Conservation (phyloP, 2,797 vertebrate genomes). For the Coregonus sp. region DNA sequence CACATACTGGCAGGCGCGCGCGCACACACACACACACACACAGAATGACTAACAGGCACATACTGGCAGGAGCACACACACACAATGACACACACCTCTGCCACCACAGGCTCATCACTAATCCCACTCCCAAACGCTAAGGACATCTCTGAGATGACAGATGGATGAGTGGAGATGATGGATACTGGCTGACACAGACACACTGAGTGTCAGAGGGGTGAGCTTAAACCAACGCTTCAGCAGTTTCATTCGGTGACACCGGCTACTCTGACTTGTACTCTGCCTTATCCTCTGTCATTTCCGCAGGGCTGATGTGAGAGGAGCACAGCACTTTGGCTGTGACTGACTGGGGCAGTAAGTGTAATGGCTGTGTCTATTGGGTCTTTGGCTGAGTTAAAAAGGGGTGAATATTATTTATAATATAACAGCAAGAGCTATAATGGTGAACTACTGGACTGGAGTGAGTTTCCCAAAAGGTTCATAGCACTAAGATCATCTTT, state of each 20-base stretch:
- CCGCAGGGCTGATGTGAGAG: neutral
- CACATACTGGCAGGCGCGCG: neutral
- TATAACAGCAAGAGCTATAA: too few species aligned
- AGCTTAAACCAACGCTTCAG: slow-evolving; percentile 9
- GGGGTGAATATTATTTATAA: too few species aligned
- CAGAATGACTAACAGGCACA: neutral
- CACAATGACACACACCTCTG: neutral
- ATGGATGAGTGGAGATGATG: slow-evolving; percentile 48
- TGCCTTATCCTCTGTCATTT: neutral
- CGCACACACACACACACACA: neutral
- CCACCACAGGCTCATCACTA: slow-evolving; percentile 21
- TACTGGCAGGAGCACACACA: neutral
- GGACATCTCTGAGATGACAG: slow-evolving; percentile 53
- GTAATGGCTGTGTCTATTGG: neutral
- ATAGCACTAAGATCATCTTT: too few species aligned
- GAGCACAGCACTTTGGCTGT: neutral
- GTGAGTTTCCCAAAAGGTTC: neutral
- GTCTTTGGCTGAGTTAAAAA: neutral
- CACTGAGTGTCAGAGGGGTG: slow-evolving; percentile 28
- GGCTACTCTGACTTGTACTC: neutral
- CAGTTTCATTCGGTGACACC: neutral
- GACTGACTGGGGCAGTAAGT: too few species aligned
- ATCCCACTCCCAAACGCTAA: slow-evolving; percentile 41
- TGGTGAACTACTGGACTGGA: too few species aligned
- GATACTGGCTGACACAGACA: slow-evolving; percentile 45